Base-by-base conservation (phyloP, 2,888 invertebrate genomes). In the Drosophila yooni region DNA sequence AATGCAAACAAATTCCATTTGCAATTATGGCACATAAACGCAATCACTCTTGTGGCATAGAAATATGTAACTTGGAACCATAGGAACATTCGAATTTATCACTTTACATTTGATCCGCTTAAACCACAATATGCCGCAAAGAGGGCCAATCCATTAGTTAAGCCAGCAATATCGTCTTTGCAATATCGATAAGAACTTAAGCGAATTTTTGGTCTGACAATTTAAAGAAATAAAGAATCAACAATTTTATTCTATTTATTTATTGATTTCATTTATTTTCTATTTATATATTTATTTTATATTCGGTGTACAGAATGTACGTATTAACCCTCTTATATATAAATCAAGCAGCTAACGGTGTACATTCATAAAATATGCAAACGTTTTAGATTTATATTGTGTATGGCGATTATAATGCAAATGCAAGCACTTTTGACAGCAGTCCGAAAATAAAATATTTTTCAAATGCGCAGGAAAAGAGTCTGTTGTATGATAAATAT, bases 401-500 rank as follows among this genome's bases (percentile, higher is more conserved):
- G 65, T 72, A 50, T 60, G 65, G 71, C 84, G 87, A 90, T 85
- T 85, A 81, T 89, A 89, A 90, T 85, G 89, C 90, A 85, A 85
- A 90, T 85, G 62, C 75, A 86, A 85, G 69, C 75, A 77, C 75
- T 86, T 88, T 73, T 88, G 89, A 85, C 85, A 85, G 81, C 78
- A 72, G 60, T 66, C 74, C 67, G 69, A 77, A 85, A 68, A 76
- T 73, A 62, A 85, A 70, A 72, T 71, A 62, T 71, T 83, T 70
- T 56, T n/a, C 68, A 63, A 67, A 66, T 74, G 74, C 52, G 46
- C 46, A 31, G 48, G 33, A 40, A 66, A 76, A 46, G 73, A 80
- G 88, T 77, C 88, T 90, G 88, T 25, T 88, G 83, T 80, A 70
- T 86, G 89, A 79, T 83, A 90, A 90, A 80, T 88, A 81, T 77